These are phyloP conservation scores for Drosophila paramelanica DNA, from an alignment of 2,888 invertebrate species.

Conservation along the genomic window DNA sequence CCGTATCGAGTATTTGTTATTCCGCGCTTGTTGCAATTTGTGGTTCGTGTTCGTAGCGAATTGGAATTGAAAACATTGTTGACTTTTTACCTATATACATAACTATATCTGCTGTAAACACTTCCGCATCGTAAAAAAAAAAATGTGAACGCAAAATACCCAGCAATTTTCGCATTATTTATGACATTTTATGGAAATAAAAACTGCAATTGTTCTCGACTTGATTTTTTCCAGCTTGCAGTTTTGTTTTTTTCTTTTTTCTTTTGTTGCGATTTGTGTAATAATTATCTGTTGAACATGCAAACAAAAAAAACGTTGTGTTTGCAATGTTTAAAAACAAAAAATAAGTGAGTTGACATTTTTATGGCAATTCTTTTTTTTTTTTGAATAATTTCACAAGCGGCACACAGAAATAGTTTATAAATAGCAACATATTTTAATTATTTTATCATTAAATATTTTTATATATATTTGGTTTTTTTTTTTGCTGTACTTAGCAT, in stretches of 20 bases:
- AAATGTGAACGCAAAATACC: slow-evolving; percentile 9
- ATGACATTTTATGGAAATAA: slow-evolving; percentile 25
- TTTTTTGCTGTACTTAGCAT: not conserved
- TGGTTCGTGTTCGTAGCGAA: no score
- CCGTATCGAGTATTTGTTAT: not conserved
- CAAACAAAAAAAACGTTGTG: slow-evolving; percentile 10
- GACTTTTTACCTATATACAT: not conserved
- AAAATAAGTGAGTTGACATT: slow-evolving; percentile 39
- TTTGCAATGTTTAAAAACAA: slow-evolving; percentile 20
- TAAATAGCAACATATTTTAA: slow-evolving; percentile 12
- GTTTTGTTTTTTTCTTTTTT: slow-evolving; percentile 19
- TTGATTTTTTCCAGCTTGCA: not conserved
- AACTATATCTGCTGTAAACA: slow-evolving; percentile 6
- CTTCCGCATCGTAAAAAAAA: slow-evolving; percentile 26
- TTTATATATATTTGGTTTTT: not conserved
- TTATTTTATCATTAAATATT: not conserved
- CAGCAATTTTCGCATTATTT: slow-evolving; percentile 33
- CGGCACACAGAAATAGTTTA: not conserved
- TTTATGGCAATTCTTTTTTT: slow-evolving; percentile 27
- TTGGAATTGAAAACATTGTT: no score
- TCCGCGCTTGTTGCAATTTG: not conserved
- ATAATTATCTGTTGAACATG: slow-evolving; percentile 27
- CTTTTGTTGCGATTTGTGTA: slow-evolving; percentile 17
- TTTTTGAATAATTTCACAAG: slow-evolving; percentile 13
- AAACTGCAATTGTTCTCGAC: not conserved